A percentile compares a stretch with the other conserved stretches of the same genome.
Evolutionary conservation across 2,888 invertebrate species (phyloP).

Genomic region (Harmothoe impar): DNA sequence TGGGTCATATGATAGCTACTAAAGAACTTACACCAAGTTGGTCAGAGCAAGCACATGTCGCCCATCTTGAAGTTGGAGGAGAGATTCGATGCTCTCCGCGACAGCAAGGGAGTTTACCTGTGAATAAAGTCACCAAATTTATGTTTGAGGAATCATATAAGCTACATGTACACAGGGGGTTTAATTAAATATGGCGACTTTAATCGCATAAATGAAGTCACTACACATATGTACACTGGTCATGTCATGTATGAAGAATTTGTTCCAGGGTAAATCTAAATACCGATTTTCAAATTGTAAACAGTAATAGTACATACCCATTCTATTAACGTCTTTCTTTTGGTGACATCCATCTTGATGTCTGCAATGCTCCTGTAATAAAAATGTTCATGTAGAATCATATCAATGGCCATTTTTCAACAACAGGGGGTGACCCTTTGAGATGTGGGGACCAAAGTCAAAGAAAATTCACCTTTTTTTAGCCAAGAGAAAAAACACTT

Average conservation of each 20-base stretch:
- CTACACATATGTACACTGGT: no score
- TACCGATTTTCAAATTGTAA: background rate
- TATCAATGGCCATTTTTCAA: no score
- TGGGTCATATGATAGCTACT: background rate
- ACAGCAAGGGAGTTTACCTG: constrained; percentile 63
- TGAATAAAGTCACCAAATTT: background rate
- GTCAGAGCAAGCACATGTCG: constrained; percentile 48
- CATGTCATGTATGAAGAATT: no score
- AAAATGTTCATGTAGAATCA: no score
- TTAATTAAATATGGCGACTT: background rate
- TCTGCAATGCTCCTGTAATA: background rate
- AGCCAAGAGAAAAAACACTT: no score
- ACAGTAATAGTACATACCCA: constrained; percentile 47
- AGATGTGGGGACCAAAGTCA: no score
- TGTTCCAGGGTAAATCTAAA: background rate
- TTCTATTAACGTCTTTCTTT: constrained; percentile 60
- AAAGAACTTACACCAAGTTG: constrained; percentile 46
- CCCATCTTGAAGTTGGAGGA: constrained; percentile 52
- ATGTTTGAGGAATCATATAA: background rate
- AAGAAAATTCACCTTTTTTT: no score
- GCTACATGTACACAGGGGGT: background rate
- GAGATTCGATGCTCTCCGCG: constrained; percentile 52
- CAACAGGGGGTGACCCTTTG: no score
- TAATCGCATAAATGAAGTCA: no score
- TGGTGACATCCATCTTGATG: constrained; percentile 44